phyloP scores from a whole-genome alignment of 2,888 invertebrate species.

The Mythimna ferrago region DNA sequence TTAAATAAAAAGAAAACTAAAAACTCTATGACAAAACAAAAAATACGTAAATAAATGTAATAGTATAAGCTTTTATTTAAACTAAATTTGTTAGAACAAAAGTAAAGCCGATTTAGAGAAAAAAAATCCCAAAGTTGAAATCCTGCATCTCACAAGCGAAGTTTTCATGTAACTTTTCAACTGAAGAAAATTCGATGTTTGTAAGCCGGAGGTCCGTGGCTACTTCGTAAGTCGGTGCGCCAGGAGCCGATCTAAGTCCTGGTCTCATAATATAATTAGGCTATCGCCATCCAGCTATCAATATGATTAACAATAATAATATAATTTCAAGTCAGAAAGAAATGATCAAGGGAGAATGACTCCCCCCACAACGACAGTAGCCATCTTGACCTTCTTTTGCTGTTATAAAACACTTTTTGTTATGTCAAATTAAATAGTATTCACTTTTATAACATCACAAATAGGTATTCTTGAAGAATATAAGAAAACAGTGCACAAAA shows the following conservation, averaged over 20 bases:
- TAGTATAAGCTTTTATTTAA: background rate
- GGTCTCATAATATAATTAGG: background rate
- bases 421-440: too few species aligned
- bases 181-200: fast-evolving
- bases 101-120: background rate
- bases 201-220: constrained; percentile 44
- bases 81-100: background rate
- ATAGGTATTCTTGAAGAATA: background rate
- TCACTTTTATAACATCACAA: background rate
- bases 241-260: constrained; percentile 37
- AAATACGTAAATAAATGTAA: background rate
- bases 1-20: constrained; percentile 1
- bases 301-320: constrained; percentile 5
- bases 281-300: constrained; percentile 15
- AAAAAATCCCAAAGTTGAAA: constrained; percentile 16
- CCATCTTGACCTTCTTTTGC: constrained; percentile 42
- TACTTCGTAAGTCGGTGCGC: constrained; percentile 30
- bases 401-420: background rate
- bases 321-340: constrained; percentile 5
- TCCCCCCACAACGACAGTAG: constrained; percentile 23
- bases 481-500: background rate
- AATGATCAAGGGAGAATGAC: background rate
- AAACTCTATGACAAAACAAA: background rate
- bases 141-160: constrained; percentile 35
- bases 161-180: background rate